Percentiles rank a stretch among this genome's conserved stretches.
Evolutionary conservation across 2,888 invertebrate species (phyloP).

Genomic region (Philaethria dido): DNA sequence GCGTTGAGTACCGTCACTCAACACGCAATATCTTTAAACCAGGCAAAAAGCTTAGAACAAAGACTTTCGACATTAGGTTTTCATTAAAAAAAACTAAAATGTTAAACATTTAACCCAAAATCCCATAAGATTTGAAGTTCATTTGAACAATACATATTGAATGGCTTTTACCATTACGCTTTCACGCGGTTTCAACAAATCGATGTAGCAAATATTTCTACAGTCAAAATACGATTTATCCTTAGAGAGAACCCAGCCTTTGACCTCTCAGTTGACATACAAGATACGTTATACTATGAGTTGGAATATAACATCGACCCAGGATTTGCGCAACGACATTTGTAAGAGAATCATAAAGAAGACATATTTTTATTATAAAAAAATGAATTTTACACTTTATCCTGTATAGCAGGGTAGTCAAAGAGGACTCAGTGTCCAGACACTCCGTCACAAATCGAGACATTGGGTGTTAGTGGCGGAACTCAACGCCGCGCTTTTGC

Average conservation of each 20-base stretch:
- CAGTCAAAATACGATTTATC: conserved; percentile 11
- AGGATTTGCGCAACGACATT: not conserved
- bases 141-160: not conserved
- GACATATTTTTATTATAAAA: not conserved
- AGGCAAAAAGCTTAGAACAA: too few species aligned
- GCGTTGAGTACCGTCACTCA: too few species aligned
- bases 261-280: not conserved
- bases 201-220: conserved; percentile 16
- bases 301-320: not conserved
- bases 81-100: too few species aligned
- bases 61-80: too few species aligned
- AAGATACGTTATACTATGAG: conserved; percentile 2
- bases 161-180: not conserved
- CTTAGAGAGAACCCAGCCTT: conserved; percentile 7
- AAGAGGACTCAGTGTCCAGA: too few species aligned
- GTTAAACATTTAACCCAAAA: too few species aligned
- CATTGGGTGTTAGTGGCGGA: too few species aligned
- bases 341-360: not conserved
- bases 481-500: too few species aligned
- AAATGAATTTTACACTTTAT: too few species aligned
- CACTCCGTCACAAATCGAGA: too few species aligned
- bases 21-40: too few species aligned
- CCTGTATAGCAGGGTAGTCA: too few species aligned
- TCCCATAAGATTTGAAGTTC: not conserved
- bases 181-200: not conserved